These are phyloP conservation scores for Galago senegalensis DNA, from an alignment of 2,797 vertebrate genomes.

Conservation along the genomic window DNA sequence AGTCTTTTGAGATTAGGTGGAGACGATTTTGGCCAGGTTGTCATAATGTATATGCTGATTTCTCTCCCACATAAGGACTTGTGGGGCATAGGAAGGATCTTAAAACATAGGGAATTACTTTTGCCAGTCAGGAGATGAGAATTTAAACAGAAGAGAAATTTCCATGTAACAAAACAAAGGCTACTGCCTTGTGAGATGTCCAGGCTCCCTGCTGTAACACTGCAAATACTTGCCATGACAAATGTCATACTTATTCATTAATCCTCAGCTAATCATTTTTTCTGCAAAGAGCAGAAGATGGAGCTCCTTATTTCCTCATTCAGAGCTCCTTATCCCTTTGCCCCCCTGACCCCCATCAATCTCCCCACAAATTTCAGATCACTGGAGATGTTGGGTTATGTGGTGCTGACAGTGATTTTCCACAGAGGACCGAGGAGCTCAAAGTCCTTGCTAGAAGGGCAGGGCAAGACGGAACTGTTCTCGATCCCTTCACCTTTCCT, in stretches of 20 bases:
- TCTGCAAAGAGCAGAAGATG: not conserved
- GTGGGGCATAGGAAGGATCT: not conserved
- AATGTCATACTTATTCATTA: not conserved
- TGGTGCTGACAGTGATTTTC: not conserved
- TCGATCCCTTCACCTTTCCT: not conserved
- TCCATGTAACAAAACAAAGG: not conserved
- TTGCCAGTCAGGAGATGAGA: not conserved
- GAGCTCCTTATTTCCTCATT: not conserved
- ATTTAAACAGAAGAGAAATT: not conserved
- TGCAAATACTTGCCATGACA: not conserved
- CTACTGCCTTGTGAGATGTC: not conserved
- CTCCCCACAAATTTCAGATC: not conserved
- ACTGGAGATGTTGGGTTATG: not conserved
- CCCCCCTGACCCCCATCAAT: not conserved
- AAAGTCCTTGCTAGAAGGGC: not conserved
- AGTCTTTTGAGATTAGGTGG: not conserved
- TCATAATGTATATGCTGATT: not conserved
- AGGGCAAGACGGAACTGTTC: not conserved
- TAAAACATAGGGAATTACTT: not conserved
- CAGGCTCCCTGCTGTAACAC: not conserved
- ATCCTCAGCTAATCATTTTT: not conserved
- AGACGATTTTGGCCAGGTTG: not conserved
- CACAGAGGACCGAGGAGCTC: not conserved
- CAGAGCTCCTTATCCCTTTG: not conserved
- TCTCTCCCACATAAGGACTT: not conserved